A percentile compares a stretch with the other conserved stretches of the same genome.
Conservation (phyloP, 1,140 invertebrate species). For the Macrostomum lignano region DNA sequence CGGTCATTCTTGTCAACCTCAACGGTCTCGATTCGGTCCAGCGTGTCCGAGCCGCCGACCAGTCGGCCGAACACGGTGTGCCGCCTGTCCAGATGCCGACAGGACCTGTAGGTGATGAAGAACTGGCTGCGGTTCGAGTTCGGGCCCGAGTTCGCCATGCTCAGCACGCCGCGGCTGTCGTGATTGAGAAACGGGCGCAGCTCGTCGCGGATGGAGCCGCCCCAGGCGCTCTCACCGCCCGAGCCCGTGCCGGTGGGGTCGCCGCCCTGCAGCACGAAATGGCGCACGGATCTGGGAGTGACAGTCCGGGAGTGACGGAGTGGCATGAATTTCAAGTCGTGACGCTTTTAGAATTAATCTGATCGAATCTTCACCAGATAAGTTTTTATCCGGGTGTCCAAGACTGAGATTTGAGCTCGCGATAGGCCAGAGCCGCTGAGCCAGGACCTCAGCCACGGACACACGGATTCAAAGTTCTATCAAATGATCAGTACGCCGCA, state of each 20-base stretch:
- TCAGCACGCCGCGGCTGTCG: conserved; percentile 4
- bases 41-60: conserved; percentile 70
- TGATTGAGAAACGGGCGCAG: conserved; percentile 3
- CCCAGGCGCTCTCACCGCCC: conserved; percentile 5
- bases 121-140: conserved; percentile 6
- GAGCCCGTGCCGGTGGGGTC: conserved; percentile 6
- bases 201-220: conserved; percentile 4
- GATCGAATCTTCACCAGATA: too few relatives aligned
- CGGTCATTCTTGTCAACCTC: conserved; percentile 65
- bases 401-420: too few relatives aligned
- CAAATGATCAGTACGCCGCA: too few relatives aligned
- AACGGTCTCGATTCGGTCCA: conserved; percentile 64
- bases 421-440: too few relatives aligned
- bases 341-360: too few relatives aligned
- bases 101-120: conserved; percentile 87
- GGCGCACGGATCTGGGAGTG: not conserved
- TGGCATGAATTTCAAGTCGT: too few relatives aligned
- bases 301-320: too few relatives aligned
- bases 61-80: conserved; percentile 92
- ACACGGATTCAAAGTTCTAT: too few relatives aligned
- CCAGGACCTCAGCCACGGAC: too few relatives aligned
- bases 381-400: too few relatives aligned
- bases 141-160: conserved; percentile 6
- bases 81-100: conserved; percentile 73
- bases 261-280: conserved; percentile 4